A percentile compares a stretch with the other conserved stretches of the same genome.
These are phyloP conservation scores for Bembecia ichneumoniformis DNA, from an alignment of 2,888 invertebrate species.

Conservation along the genomic window DNA sequence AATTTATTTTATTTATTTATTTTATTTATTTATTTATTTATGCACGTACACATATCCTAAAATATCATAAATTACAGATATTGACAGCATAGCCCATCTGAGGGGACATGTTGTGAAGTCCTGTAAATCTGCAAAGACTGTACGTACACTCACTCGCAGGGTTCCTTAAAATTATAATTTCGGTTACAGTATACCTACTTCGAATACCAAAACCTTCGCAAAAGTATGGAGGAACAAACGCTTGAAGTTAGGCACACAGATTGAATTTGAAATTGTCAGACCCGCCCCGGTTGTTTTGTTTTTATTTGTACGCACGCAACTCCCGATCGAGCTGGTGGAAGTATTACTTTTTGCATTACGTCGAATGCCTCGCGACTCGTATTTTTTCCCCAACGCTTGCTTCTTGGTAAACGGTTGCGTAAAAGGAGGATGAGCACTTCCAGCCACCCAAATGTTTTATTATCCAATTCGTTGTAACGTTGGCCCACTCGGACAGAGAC, in stretches of 20 bases:
- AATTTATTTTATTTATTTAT: too few relatives aligned
- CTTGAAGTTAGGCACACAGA: neutral
- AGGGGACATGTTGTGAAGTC: too few relatives aligned
- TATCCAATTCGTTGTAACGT: constrained; percentile 21
- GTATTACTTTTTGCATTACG: constrained; percentile 25
- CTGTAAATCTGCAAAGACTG: too few relatives aligned
- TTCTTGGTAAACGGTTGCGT: constrained; percentile 21
- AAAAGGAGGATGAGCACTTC: constrained; percentile 16
- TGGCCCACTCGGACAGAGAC: neutral
- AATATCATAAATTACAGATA: too few relatives aligned
- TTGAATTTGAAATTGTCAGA: neutral
- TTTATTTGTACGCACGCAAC: neutral
- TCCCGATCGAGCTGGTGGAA: constrained; percentile 3
- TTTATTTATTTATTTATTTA: too few relatives aligned
- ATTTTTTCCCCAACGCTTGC: constrained; percentile 17
- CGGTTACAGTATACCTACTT: too few relatives aligned
- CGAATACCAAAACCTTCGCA: too few relatives aligned
- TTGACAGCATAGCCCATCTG: too few relatives aligned
- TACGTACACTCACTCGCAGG: too few relatives aligned
- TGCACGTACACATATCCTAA: too few relatives aligned
- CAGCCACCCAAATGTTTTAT: constrained; percentile 23
- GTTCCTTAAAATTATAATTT: too few relatives aligned
- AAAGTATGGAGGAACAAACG: too few relatives aligned
- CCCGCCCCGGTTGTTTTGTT: neutral
- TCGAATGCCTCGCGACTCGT: constrained; percentile 19